Conservation (phyloP, 92 coral and sea anemone species). For the Heliopora coerulea region DNA sequence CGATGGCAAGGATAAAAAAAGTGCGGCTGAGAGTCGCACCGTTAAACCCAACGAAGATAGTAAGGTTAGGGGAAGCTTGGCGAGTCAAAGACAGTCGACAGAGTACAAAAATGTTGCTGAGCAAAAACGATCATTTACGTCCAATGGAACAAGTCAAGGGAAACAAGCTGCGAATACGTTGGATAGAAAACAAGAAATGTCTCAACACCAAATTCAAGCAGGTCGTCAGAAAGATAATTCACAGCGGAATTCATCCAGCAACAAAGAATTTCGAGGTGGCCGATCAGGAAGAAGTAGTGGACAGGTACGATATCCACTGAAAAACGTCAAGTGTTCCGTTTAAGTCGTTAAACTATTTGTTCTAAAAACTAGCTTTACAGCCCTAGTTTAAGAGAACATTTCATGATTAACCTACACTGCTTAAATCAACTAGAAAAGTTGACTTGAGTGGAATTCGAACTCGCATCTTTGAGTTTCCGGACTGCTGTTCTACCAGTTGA, state of each 20-base stretch:
- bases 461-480: too few species aligned
- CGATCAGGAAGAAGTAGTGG: slow-evolving; percentile 15
- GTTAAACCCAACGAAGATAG: neutral
- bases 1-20: too few species aligned
- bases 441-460: too few species aligned
- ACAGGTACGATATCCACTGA: neutral
- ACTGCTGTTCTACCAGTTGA: too few species aligned
- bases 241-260: neutral
- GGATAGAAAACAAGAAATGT: slow-evolving; percentile 4
- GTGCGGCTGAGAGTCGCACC: neutral
- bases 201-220: slow-evolving; percentile 47
- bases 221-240: slow-evolving; percentile 31
- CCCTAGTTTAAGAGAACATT: too few species aligned
- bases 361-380: too few species aligned
- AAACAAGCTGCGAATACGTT: slow-evolving; percentile 5
- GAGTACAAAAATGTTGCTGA: neutral
- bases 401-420: too few species aligned
- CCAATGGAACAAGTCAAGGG: slow-evolving; percentile 15
- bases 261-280: slow-evolving; percentile 24
- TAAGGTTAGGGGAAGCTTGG: neutral
- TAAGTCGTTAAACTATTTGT: too few species aligned
- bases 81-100: neutral
- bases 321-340: too few species aligned
- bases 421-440: too few species aligned
- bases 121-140: slow-evolving; percentile 4